Evolutionary conservation across 2,113 vertebrate species (phyloP).

Genomic region (Columbina picui): DNA sequence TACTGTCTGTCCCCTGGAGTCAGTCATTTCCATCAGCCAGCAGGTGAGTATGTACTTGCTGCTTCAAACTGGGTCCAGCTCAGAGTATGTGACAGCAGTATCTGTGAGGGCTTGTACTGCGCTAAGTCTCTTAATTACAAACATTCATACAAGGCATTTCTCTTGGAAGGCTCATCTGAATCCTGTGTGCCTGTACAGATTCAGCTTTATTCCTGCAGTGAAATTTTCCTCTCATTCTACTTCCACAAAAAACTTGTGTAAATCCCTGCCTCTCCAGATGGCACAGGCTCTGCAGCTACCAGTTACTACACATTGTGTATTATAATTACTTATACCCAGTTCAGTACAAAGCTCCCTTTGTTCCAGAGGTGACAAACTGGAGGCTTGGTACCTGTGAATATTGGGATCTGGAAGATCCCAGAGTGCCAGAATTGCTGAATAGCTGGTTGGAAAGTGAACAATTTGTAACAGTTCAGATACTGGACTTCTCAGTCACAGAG

Average conservation of each 20-base stretch:
- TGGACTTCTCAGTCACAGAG: not conserved
- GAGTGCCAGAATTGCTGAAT: not conserved
- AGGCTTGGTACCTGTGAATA: not conserved
- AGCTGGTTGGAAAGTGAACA: not conserved
- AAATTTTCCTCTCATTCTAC: not conserved
- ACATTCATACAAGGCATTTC: conserved; percentile 16
- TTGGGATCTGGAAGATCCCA: not conserved
- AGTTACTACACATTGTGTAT: not conserved
- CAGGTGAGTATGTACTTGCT: conserved; percentile 52
- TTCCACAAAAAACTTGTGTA: not conserved
- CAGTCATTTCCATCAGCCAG: conserved; percentile 72
- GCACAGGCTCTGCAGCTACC: not conserved
- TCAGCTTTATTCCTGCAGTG: conserved; percentile 7
- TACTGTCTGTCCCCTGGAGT: conserved; percentile 49
- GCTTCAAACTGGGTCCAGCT: conserved; percentile 49
- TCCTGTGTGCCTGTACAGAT: not conserved
- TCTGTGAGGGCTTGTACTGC: conserved; percentile 13
- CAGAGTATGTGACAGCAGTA: conserved; percentile 22
- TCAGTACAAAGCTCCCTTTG: not conserved
- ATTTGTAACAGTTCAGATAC: not conserved
- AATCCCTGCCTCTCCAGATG: not conserved
- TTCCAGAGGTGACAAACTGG: not conserved
- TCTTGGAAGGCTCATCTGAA: not conserved
- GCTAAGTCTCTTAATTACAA: conserved; percentile 53
- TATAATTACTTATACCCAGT: not conserved